Percentiles rank a stretch among this genome's conserved stretches.
These are phyloP conservation scores for Tribolium freemani DNA, from an alignment of 2,888 invertebrate genomes.

Conservation along the genomic window DNA sequence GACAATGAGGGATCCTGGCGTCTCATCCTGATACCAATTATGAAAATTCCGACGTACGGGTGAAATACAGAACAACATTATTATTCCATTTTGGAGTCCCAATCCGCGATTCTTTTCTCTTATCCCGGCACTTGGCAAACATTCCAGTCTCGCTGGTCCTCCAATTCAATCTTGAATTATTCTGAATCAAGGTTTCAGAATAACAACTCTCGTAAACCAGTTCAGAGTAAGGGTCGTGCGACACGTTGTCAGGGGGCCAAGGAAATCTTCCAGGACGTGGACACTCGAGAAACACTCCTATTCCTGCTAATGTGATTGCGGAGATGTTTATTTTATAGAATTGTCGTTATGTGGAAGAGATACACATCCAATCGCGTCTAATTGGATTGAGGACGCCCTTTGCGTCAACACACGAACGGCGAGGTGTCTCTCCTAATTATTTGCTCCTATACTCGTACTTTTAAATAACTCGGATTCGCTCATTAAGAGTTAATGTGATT, in stretches of 20 bases:
- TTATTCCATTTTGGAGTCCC: constrained; percentile 48
- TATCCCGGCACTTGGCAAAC: constrained; percentile 47
- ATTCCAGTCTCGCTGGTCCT: constrained; percentile 43
- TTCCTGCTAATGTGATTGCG: constrained; percentile 37
- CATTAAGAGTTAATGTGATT: too few relatives aligned
- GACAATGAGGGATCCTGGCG: background rate
- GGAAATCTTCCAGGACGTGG: constrained; percentile 18
- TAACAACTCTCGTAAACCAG: constrained; percentile 47
- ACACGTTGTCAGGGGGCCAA: constrained; percentile 35
- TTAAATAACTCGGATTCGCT: background rate
- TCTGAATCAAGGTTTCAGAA: constrained; percentile 46
- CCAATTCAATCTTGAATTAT: constrained; percentile 47
- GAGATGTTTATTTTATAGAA: constrained; percentile 39
- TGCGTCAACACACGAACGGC: background rate
- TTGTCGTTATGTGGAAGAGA: constrained; percentile 5
- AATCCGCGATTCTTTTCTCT: constrained; percentile 47
- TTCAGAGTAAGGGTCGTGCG: constrained; percentile 38
- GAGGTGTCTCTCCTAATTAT: background rate
- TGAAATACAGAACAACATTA: constrained; percentile 49
- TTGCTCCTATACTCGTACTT: background rate
- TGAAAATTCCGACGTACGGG: constrained; percentile 41
- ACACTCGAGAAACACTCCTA: constrained; percentile 4
- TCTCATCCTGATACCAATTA: constrained; percentile 44
- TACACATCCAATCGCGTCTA: constrained; percentile 16
- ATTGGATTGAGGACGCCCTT: constrained; percentile 8